Percentiles rank a stretch among this genome's conserved stretches.
Evolutionary conservation across 2,113 vertebrate genomes (phyloP).

Genomic region (Monarcha castaneiventris): DNA sequence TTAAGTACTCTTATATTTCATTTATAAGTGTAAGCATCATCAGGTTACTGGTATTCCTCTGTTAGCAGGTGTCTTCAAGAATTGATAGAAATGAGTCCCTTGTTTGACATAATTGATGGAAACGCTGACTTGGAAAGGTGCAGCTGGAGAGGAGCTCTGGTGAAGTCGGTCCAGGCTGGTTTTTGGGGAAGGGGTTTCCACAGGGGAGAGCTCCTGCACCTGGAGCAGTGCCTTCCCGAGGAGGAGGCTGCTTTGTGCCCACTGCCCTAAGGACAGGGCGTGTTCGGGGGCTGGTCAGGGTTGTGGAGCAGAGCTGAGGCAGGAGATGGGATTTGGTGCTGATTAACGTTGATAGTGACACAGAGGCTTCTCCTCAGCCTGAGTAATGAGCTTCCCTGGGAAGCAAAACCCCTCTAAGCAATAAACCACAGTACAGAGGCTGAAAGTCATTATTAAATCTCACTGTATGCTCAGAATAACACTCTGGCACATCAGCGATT

Average conservation of each 20-base stretch:
- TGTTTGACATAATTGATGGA: not conserved
- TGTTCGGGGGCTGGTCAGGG: not conserved
- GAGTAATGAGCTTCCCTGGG: not conserved
- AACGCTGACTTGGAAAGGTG: not conserved
- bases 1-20: fast-evolving
- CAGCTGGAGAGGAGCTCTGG: not conserved
- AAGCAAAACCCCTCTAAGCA: not conserved
- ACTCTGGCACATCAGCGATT: not conserved
- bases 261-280: not conserved
- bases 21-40: not conserved
- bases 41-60: not conserved
- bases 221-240: not conserved
- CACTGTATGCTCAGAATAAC: not conserved
- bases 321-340: not conserved
- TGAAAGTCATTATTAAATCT: not conserved
- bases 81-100: not conserved
- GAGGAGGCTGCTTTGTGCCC: not conserved
- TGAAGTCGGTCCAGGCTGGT: not conserved
- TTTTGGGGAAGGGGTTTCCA: not conserved
- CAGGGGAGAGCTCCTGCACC: not conserved
- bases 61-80: not conserved
- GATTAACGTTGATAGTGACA: not conserved
- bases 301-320: not conserved
- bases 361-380: not conserved
- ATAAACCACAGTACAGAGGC: not conserved